Evolutionary conservation across 1,140 invertebrate genomes (phyloP).

Genomic region (Euglossa dilemma): DNA sequence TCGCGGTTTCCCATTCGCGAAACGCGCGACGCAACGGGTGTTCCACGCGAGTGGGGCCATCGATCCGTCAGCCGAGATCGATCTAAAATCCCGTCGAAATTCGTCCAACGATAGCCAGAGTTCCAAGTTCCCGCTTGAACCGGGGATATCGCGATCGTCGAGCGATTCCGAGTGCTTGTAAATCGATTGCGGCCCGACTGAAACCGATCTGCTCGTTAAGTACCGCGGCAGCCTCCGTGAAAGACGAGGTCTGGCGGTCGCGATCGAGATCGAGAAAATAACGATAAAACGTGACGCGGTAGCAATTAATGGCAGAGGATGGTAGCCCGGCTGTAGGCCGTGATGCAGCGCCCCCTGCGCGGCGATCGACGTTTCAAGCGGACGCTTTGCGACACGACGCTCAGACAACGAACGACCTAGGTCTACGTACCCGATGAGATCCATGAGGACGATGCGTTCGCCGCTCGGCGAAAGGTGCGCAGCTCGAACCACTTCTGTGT

Average conservation of each 20-base stretch:
- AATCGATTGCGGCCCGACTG: conserved; percentile 60
- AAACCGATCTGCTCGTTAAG: conserved; percentile 69
- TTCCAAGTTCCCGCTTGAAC: neutral
- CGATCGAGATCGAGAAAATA: conserved; percentile 67
- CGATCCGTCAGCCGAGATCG: neutral
- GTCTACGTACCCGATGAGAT: conserved; percentile 31
- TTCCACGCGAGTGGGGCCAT: conserved; percentile 18
- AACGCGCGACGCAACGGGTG: conserved; percentile 60
- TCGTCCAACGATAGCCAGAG: no score
- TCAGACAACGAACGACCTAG: neutral
- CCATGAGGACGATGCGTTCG: conserved; percentile 10
- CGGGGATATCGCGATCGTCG: conserved; percentile 3
- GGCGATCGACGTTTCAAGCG: neutral
- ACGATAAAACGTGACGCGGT: conserved; percentile 57
- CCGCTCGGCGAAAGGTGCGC: neutral
- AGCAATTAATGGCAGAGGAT: conserved; percentile 60
- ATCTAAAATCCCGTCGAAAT: no score
- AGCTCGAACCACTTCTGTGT: neutral
- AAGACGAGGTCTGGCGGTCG: conserved; percentile 48
- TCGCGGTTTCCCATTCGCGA: conserved; percentile 53
- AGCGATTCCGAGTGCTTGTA: conserved; percentile 53
- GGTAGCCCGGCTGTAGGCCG: neutral
- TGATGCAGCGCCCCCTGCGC: neutral
- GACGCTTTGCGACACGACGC: neutral
- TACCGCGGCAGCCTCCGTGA: conserved; percentile 40